Conservation (phyloP, 2,888 invertebrate species). For the Formica aserva region DNA sequence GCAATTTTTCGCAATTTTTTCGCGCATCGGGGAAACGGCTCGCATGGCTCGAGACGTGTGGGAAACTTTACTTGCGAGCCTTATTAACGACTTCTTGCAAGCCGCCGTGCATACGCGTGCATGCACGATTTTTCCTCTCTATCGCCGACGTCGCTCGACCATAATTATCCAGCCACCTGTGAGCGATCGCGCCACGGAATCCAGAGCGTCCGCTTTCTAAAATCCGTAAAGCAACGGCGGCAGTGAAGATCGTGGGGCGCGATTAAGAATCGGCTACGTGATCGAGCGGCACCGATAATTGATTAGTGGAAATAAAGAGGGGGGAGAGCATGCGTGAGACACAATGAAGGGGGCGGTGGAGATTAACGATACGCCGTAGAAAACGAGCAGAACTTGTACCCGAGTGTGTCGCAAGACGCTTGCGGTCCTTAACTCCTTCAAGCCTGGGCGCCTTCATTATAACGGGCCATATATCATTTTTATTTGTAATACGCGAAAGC, state of each 20-base stretch:
- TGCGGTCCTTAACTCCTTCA: constrained; percentile 4
- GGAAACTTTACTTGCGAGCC: constrained; percentile 64
- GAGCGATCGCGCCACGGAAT: constrained; percentile 72
- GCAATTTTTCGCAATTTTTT: constrained; percentile 32
- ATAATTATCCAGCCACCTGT: constrained; percentile 73
- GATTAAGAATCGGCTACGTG: constrained; percentile 65
- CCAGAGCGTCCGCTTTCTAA: constrained; percentile 77
- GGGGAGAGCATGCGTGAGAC: constrained; percentile 41
- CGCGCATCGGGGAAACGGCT: constrained; percentile 2
- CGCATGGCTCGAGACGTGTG: constrained; percentile 64
- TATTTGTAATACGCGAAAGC: constrained; percentile 8
- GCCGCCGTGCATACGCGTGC: constrained; percentile 23
- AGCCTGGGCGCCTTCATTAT: constrained; percentile 16
- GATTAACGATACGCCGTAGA: constrained; percentile 44
- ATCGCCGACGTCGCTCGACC: constrained; percentile 55
- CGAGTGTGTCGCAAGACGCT: constrained; percentile 40
- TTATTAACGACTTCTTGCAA: constrained; percentile 66
- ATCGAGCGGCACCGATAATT: constrained; percentile 69
- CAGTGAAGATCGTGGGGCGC: constrained; percentile 69
- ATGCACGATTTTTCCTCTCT: constrained; percentile 66
- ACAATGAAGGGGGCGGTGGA: constrained; percentile 59
- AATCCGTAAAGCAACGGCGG: constrained; percentile 70
- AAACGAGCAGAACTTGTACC: constrained; percentile 29
- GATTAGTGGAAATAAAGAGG: constrained; percentile 71
- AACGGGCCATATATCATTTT: constrained; percentile 12